Evolutionary conservation across 2,113 vertebrate genomes (phyloP).

Genomic region (Neopipo cinnamomea): DNA sequence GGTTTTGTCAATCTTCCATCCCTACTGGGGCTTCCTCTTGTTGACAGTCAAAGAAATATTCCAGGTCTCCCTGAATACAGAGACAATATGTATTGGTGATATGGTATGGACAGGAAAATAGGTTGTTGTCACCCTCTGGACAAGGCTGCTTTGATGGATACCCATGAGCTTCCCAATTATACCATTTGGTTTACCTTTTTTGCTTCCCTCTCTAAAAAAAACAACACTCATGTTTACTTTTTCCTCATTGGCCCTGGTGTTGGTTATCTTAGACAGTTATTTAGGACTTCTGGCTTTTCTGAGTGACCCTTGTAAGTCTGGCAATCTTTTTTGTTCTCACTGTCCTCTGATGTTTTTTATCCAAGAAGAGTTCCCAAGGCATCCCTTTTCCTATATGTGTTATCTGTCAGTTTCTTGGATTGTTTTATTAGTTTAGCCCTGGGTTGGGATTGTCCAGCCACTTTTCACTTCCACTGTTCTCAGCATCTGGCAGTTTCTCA

Average conservation of each 20-base stretch:
- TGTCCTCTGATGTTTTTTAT: not conserved
- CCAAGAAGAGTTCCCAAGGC: not conserved
- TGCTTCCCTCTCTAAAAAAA: not conserved
- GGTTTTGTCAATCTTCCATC: rapidly evolving
- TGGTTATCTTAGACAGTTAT: not conserved
- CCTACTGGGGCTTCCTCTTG: not conserved
- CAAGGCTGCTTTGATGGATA: not conserved
- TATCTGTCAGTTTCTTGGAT: not conserved
- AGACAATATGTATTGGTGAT: not conserved
- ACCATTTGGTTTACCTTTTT: not conserved
- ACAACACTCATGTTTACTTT: not conserved
- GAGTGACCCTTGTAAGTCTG: not conserved
- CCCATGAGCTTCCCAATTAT: not conserved
- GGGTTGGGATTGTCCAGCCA: rapidly evolving
- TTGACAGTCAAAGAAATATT: not conserved
- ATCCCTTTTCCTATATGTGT: not conserved
- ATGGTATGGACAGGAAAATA: not conserved
- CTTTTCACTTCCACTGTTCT: not conserved
- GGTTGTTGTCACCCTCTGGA: not conserved
- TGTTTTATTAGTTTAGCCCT: not conserved
- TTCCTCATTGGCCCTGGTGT: not conserved
- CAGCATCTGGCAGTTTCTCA: not conserved
- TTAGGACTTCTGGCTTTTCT: not conserved
- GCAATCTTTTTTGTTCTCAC: not conserved
- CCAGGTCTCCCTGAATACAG: not conserved